Conservation (phyloP, 2,888 invertebrate genomes). For the Euphydryas editha region DNA sequence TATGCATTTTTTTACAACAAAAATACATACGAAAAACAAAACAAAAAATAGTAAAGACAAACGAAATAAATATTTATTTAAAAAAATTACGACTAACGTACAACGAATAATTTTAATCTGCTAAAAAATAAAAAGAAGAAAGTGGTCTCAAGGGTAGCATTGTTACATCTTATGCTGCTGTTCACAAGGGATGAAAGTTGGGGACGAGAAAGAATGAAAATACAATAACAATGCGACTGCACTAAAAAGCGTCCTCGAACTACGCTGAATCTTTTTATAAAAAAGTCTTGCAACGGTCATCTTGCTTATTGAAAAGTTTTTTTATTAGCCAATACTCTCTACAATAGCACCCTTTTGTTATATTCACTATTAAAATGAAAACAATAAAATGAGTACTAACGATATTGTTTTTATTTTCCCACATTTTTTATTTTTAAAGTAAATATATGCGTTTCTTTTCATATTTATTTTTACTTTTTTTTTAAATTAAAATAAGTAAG, state of each 20-base stretch:
- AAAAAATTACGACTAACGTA: constrained; percentile 5
- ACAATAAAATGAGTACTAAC: constrained; percentile 5
- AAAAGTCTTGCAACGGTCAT: constrained; percentile 4
- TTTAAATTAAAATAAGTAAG: too few relatives aligned
- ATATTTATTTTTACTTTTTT: too few relatives aligned
- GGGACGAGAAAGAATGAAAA: constrained; percentile 24
- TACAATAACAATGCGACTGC: constrained; percentile 25
- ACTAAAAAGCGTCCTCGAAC: constrained; percentile 11
- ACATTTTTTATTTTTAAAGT: not conserved
- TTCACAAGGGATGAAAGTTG: constrained; percentile 25
- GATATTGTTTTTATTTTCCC: not conserved
- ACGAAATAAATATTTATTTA: not conserved
- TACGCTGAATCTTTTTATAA: constrained; percentile 8
- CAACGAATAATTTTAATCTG: constrained; percentile 29
- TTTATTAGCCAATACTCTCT: constrained; percentile 5
- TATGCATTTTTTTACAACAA: too few relatives aligned
- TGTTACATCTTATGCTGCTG: constrained; percentile 32
- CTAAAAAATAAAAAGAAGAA: constrained; percentile 33
- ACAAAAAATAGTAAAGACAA: not conserved
- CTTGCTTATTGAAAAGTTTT: constrained; percentile 12
- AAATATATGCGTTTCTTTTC: too few relatives aligned
- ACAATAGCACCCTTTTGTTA: not conserved
- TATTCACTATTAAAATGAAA: constrained; percentile 5
- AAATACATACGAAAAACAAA: not conserved
- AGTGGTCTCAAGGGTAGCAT: constrained; percentile 31